Conservation (phyloP, 2,113 vertebrate genomes). For the Myodes glareolus region DNA sequence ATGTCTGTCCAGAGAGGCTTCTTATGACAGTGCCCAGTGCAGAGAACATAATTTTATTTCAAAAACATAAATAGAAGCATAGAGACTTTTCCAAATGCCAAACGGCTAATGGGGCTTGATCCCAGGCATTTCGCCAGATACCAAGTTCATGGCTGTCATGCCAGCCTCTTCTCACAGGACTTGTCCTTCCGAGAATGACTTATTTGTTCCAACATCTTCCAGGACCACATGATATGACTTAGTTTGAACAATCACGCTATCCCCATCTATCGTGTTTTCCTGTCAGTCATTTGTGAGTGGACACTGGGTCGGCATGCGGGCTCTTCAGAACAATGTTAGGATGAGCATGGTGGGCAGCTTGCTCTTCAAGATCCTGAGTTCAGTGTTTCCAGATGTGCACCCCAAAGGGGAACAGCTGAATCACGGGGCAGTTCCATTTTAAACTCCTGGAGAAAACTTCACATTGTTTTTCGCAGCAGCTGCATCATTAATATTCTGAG, state of each 20-base stretch:
- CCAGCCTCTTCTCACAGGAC: background rate
- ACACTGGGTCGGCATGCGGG: too few relatives aligned
- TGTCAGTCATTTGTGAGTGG: background rate
- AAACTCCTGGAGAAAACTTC: background rate
- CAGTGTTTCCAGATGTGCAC: background rate
- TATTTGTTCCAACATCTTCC: background rate
- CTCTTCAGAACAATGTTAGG: background rate
- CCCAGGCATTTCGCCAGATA: background rate
- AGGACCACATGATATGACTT: background rate
- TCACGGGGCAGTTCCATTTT: background rate
- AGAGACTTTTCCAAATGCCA: background rate
- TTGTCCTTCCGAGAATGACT: background rate
- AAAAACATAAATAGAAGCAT: background rate
- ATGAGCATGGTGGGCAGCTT: background rate
- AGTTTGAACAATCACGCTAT: background rate
- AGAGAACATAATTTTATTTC: background rate
- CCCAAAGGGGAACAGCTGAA: too few relatives aligned
- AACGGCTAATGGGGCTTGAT: background rate
- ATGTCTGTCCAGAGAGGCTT: background rate
- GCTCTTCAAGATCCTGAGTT: background rate
- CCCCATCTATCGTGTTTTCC: background rate
- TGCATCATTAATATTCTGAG: too few relatives aligned
- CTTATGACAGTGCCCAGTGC: background rate
- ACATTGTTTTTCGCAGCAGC: background rate
- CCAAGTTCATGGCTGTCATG: background rate